Base-by-base conservation (phyloP, 2,797 vertebrate species). In the Eremophila alpestris region DNA sequence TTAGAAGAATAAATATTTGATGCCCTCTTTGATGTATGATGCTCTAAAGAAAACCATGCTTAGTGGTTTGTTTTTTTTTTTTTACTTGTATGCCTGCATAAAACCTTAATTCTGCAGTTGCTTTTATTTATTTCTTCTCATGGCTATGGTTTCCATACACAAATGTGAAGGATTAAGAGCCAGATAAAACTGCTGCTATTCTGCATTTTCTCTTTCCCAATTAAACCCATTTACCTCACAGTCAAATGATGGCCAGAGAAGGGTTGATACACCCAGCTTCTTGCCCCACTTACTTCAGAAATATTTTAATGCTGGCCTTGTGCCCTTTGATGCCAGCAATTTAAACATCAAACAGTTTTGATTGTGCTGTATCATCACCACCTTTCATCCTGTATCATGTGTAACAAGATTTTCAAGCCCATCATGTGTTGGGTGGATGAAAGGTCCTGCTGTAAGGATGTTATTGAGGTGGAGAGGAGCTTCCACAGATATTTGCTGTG, bases 391-490 rank as follows among this genome's bases (percentile, higher is more conserved):
- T 71, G 69, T 34, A 45, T 49, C 36, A 24, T 13, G 49, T 38
- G n/a, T 78, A 94, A 94, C 91, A 56, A 92, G 88, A 95, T 67
- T 94, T 96, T 95, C 93, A 93, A 79, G 92, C 82, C 90, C 64
- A 62, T 91, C 43, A 0, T 83, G 56, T 70, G 63, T n/a, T 90
- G 85, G 76, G 79, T 91, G 60, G 87, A 83, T 93, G 60, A 93
- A 83, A 95, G 63, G 68, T 58, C 74, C 85, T 91, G 51, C 62
- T 51, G 5, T 55, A 76, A 89, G 83, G 43, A 48, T 23, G 12
- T 86, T 77, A 60, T 26, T 46, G 63, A 74, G 29, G 45, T 73
- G 82, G 91, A 84, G 90, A 85, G 56, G 41, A 81, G 22, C 63
- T 36, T 60, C 67, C 27, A 7, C 51, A 74, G 23, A 55, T 43